Conservation (phyloP, 1,140 invertebrate genomes). For the Conopomorpha cramerella region DNA sequence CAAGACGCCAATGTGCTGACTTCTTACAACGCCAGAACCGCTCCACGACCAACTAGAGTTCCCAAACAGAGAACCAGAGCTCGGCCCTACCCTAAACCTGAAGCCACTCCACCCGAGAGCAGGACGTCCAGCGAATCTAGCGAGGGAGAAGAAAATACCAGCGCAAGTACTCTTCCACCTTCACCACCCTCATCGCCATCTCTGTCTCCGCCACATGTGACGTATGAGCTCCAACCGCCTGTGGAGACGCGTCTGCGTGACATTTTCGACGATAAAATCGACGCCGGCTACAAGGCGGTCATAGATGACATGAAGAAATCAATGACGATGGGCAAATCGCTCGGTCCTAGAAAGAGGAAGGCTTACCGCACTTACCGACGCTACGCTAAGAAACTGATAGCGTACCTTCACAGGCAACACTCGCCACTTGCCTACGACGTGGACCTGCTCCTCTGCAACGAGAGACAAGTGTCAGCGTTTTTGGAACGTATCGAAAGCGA, state of each 20-base stretch:
- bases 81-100: constrained; percentile 29
- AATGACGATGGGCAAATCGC: constrained; percentile 52
- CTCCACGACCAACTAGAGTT: constrained; percentile 33
- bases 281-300: constrained; percentile 51
- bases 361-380: constrained; percentile 52
- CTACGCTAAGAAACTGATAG: constrained; percentile 52
- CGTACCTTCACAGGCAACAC: constrained; percentile 53
- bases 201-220: constrained; percentile 34
- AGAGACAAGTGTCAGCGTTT: constrained; percentile 53
- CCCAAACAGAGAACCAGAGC: constrained; percentile 31
- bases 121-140: constrained; percentile 41
- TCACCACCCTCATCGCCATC: constrained; percentile 47
- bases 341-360: constrained; percentile 50
- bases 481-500: constrained; percentile 50
- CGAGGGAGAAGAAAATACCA: constrained; percentile 37
- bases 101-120: constrained; percentile 21
- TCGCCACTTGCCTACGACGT: constrained; percentile 55
- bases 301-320: constrained; percentile 61
- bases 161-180: constrained; percentile 25
- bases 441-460: constrained; percentile 49
- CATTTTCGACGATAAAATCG: constrained; percentile 48
- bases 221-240: constrained; percentile 36
- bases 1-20: constrained; percentile 59
- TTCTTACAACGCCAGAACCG: constrained; percentile 55
- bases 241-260: constrained; percentile 37